Evolutionary conservation across 2,888 invertebrate genomes (phyloP).

Genomic region (Physocephala rufipes): DNA sequence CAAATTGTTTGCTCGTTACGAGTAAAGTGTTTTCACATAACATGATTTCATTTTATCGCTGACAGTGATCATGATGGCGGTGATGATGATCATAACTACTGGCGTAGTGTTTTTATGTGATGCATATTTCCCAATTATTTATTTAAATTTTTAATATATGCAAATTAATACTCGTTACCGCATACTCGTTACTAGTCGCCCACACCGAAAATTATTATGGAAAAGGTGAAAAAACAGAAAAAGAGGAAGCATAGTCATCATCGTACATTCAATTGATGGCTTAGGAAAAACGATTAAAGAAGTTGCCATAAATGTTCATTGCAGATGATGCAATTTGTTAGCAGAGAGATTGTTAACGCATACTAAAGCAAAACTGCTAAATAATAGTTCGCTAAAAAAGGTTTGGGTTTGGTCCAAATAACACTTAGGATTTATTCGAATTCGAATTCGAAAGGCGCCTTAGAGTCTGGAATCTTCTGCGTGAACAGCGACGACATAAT

Average conservation of each 20-base stretch:
- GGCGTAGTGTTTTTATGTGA: not conserved
- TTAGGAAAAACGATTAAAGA: too few relatives aligned
- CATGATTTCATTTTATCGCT: not conserved
- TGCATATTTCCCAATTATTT: not conserved
- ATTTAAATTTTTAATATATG: constrained; percentile 28
- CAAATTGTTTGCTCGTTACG: too few relatives aligned
- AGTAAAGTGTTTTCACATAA: not conserved
- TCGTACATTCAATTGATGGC: too few relatives aligned
- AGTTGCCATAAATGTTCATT: too few relatives aligned
- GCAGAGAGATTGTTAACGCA: too few relatives aligned
- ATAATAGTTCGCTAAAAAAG: too few relatives aligned
- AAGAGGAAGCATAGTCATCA: too few relatives aligned
- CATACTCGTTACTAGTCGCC: not conserved
- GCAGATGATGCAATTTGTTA: not conserved
- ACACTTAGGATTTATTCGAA: constrained; percentile 3
- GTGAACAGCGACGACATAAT: too few relatives aligned
- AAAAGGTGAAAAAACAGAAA: too few relatives aligned
- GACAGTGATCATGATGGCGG: not conserved
- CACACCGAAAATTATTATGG: constrained; percentile 11
- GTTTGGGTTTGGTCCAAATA: not conserved
- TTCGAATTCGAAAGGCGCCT: too few relatives aligned
- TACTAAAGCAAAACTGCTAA: too few relatives aligned
- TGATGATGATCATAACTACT: not conserved
- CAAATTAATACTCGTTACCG: constrained; percentile 22
- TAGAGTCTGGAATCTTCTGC: too few relatives aligned